phyloP scores from a whole-genome alignment of 2,113 vertebrate genomes.

The Elanus axillaris region DNA sequence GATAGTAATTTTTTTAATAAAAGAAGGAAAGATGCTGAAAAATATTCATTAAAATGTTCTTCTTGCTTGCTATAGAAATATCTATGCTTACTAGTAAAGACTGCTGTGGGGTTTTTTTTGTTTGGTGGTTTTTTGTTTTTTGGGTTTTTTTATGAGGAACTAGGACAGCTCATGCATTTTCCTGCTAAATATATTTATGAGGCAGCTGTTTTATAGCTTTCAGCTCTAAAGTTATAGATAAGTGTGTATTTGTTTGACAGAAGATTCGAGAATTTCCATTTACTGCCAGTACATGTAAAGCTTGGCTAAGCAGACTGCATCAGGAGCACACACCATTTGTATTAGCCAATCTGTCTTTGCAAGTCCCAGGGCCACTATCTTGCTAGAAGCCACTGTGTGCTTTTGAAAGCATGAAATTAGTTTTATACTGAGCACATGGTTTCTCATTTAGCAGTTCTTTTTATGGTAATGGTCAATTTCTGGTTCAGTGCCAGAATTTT shows the following conservation, averaged over 20 bases:
- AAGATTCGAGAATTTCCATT: slow-evolving; percentile 75
- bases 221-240: slow-evolving; percentile 70
- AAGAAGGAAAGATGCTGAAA: neutral
- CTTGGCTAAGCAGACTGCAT: slow-evolving; percentile 73
- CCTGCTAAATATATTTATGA: slow-evolving; percentile 71
- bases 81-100: slow-evolving; percentile 28
- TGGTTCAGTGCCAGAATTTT: slow-evolving; percentile 74
- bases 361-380: slow-evolving; percentile 82
- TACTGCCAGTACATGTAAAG: slow-evolving; percentile 74
- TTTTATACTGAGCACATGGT: slow-evolving; percentile 81
- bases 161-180: slow-evolving; percentile 59
- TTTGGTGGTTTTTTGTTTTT: too few relatives aligned
- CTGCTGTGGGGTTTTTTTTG: too few relatives aligned
- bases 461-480: slow-evolving; percentile 84
- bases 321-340: slow-evolving; percentile 74
- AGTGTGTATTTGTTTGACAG: slow-evolving; percentile 73
- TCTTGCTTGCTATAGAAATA: slow-evolving; percentile 37
- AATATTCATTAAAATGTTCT: neutral
- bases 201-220: slow-evolving; percentile 72
- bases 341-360: slow-evolving; percentile 78
- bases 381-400: slow-evolving; percentile 80
- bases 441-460: slow-evolving; percentile 80
- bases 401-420: slow-evolving; percentile 89
- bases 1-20: neutral
- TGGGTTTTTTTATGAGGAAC: slow-evolving; percentile 32